Evolutionary conservation across 1,140 invertebrate genomes (phyloP), one percentile per base, ranked within the genome.

Genomic region (Zeugodacus cucurbitae): DNA sequence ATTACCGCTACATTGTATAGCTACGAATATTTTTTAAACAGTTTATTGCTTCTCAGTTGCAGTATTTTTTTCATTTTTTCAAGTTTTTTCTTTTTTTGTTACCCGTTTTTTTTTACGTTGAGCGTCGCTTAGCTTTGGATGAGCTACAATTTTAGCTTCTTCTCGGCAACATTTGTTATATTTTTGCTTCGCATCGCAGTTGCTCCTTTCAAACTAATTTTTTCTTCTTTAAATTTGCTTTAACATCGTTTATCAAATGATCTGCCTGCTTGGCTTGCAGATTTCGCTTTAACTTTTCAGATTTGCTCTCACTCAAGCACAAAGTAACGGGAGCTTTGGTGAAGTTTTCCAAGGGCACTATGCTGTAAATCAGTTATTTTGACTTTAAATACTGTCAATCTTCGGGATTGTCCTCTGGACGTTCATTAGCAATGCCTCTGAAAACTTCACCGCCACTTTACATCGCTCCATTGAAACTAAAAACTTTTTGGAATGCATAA

Each of bases 111-210:
- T 82, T 82, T 14, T 20, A 37, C 20, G 14, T 41, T 11, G 74
- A 82, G 34, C 74, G 44, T 48, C 74, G 41, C 74, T 82, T 82
- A 82, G 74, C 74, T 54, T n/a, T 1, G 26, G 2, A 26, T 41
- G 41, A 82, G 74, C 74, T 48, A 54, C 41, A 44, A 54, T n/a
- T 82, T 82, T 48, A 82, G 74, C 74, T 48, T 82, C 37, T 54
- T 82, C 44, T 82, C 22, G 10, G 20, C 8, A 82, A 44, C 20
- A 20, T 41, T 54, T 82, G 74, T 82, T 10, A 82, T 37, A 82
- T 48, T 29, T 82, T 82, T 82, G 74, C 74, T 48, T 48, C 74
- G 26, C 41, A 29, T 29, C 26, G n/a, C 8, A 54, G 4, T 26
- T 37, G 37, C 74, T 82, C 20, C 26, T 5, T 26, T 4, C 44